Evolutionary conservation across 2,113 vertebrate genomes (phyloP).

Genomic region (Lagopus muta): DNA sequence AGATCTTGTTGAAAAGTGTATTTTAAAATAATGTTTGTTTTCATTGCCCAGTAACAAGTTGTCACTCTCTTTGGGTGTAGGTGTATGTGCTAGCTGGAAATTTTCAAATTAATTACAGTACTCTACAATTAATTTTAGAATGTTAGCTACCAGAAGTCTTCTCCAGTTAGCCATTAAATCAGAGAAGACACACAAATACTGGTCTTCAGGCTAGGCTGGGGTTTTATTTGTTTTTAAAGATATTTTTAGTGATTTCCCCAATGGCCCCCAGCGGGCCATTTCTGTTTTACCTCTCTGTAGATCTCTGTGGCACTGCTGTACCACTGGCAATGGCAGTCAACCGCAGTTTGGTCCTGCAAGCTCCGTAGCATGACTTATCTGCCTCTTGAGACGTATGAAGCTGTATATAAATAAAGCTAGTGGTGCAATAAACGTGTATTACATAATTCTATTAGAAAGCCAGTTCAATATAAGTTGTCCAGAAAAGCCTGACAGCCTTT

Average conservation of each 20-base stretch:
- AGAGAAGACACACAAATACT: neutral
- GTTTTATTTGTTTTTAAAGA: neutral
- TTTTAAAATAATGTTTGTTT: neutral
- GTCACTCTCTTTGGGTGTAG: neutral
- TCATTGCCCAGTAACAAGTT: neutral
- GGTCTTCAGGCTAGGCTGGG: neutral
- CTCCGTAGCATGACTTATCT: neutral
- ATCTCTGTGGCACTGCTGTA: neutral
- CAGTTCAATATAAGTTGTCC: neutral
- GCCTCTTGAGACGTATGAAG: neutral
- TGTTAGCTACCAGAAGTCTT: neutral
- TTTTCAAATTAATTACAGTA: neutral
- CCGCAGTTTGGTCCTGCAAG: fast-evolving
- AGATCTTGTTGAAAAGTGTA: neutral
- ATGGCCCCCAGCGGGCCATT: neutral
- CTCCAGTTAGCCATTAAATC: neutral
- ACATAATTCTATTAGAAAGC: neutral
- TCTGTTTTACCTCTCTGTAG: neutral
- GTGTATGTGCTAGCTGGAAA: neutral
- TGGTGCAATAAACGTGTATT: neutral
- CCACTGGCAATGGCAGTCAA: neutral
- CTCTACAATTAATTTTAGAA: neutral
- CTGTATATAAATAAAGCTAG: fast-evolving
- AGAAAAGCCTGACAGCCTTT: neutral
- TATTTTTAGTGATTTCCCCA: neutral